Evolutionary conservation across 2,797 vertebrate genomes (phyloP), one percentile per base, ranked within the genome.

Genomic region (Lagodon rhomboides): DNA sequence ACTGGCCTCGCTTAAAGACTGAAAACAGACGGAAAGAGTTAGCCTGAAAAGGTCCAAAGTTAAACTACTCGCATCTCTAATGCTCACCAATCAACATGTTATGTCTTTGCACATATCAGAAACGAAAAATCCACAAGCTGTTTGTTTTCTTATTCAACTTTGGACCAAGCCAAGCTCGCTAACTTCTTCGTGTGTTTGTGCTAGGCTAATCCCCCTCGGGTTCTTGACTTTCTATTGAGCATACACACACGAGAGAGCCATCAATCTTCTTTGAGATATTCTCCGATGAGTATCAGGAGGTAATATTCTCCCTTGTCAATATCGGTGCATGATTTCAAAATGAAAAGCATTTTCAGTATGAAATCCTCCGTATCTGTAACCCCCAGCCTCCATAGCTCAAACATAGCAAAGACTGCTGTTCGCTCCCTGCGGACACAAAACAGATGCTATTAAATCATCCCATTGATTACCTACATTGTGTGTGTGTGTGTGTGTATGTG

Each of bases 391-490:
- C 34, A 20, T n/a, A 60, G 49, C 56, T 64, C 9, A 68, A 77
- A 77, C 47, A 75, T 13, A 56, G 60, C 17, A 0, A 75, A 47
- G 58, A 75, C 69, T 54, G 61, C 61, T 77, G 49, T 65, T 83
- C 63, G 44, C 18, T 86, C 73, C 79, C 72, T 75, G 67, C 47
- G 72, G 85, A 81, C 79, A 83, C 69, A 77, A 53, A 89, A 66
- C 78, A 80, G 87, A 84, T 86, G 85, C 80, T 75, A 73, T 85
- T 89, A 86, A 92, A 92, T 91, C 89, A 88, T 89, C 73, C 64
- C 81, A 88, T 85, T 90, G 87, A 91, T 93, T 91, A 75, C 75
- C 82, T 82, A 64, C 65, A 62, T 83, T 85, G 59, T 85, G 56
- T 64, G 12, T 71, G 59, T 68, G 25, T 60, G 47, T 73, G 72